A percentile compares a stretch with the other conserved stretches of the same genome.
Conservation (phyloP, 1,140 invertebrate species). For the Prorops nasuta region DNA sequence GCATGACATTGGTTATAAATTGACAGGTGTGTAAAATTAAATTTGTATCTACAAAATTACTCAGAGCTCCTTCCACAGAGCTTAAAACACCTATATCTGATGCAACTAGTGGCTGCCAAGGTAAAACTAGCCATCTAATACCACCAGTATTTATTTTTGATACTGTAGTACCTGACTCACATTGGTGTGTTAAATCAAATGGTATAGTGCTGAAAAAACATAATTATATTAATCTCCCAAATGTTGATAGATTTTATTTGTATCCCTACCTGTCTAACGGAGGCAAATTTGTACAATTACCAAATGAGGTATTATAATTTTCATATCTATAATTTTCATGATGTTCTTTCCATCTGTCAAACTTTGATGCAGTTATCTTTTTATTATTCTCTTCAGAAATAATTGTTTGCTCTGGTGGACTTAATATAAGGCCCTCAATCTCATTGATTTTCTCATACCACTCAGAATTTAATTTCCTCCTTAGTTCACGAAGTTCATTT, state of each 20-base stretch:
- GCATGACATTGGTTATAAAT: conserved; percentile 66
- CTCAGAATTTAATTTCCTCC: conserved; percentile 25
- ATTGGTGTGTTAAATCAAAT: conserved; percentile 29
- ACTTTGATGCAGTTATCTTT: no score
- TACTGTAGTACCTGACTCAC: conserved; percentile 21
- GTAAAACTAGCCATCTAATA: conserved; percentile 57
- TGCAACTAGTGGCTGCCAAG: conserved; percentile 59
- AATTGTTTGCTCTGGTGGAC: no score
- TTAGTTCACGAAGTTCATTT: conserved; percentile 36
- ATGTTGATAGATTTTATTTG: conserved; percentile 3
- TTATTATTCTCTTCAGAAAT: no score
- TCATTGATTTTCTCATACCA: conserved; percentile 37
- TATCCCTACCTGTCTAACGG: conserved; percentile 24
- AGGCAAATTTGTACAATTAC: conserved; percentile 10
- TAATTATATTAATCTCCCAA: no score
- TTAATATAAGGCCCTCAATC: conserved; percentile 28
- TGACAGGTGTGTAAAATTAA: conserved; percentile 58
- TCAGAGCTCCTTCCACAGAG: conserved; percentile 59
- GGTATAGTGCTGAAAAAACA: conserved; percentile 29
- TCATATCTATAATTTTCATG: neutral
- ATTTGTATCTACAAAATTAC: conserved; percentile 43
- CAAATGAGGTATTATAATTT: neutral
- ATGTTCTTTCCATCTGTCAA: no score
- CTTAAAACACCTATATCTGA: conserved; percentile 59
- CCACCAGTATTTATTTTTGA: conserved; percentile 39